These are phyloP conservation scores for Ophion ellenae DNA, from an alignment of 2,888 invertebrate species.

Conservation along the genomic window DNA sequence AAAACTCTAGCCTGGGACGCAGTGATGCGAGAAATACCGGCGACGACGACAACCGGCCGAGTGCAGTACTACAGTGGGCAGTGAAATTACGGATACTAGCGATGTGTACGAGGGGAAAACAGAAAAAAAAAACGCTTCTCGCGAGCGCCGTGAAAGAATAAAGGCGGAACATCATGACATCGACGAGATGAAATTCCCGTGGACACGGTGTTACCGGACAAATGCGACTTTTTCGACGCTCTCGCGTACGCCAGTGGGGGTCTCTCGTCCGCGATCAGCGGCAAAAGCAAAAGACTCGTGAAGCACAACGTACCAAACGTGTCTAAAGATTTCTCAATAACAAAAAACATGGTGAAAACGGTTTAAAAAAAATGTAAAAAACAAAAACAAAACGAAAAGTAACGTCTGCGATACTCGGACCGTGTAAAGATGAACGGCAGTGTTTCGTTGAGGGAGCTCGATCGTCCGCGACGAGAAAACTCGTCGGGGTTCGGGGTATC, in stretches of 20 bases:
- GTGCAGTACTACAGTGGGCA: slow-evolving; percentile 87
- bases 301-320: slow-evolving; percentile 34
- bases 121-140: slow-evolving; percentile 30
- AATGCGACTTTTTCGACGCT: slow-evolving; percentile 3
- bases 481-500: slow-evolving; percentile 29
- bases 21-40: slow-evolving; percentile 84
- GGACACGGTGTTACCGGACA: slow-evolving; percentile 38
- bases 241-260: neutral
- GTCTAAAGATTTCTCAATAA: slow-evolving; percentile 31
- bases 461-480: slow-evolving; percentile 1
- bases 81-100: slow-evolving; percentile 73
- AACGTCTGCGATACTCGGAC: slow-evolving; percentile 16
- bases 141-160: slow-evolving; percentile 39
- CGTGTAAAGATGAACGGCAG: slow-evolving; percentile 16
- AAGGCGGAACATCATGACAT: slow-evolving; percentile 11
- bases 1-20: slow-evolving; percentile 90
- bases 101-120: slow-evolving; percentile 27
- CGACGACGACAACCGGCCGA: slow-evolving; percentile 84
- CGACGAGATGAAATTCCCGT: slow-evolving; percentile 38
- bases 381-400: neutral
- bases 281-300: slow-evolving; percentile 23
- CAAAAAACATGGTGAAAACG: slow-evolving; percentile 42
- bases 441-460: neutral
- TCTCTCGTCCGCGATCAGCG: slow-evolving; percentile 21
- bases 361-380: slow-evolving; percentile 18